Evolutionary conservation across 2,888 invertebrate genomes (phyloP).

Genomic region (Rhingia rostrata): DNA sequence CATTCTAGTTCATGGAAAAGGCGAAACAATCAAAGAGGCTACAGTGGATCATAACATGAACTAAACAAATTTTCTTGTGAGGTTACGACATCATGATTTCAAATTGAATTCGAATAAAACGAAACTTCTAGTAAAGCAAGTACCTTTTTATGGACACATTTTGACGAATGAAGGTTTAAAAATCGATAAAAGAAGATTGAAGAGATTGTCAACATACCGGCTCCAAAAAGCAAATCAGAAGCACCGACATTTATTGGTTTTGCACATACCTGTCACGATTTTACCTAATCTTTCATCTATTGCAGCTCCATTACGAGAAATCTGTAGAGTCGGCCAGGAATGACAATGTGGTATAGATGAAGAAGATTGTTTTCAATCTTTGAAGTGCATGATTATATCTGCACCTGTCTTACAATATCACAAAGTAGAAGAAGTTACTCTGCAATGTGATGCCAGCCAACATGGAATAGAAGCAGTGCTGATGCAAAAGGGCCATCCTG

Average conservation of each 20-base stretch:
- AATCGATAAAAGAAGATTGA: constrained; percentile 72
- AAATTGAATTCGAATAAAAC: constrained; percentile 73
- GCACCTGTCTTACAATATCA: too few relatives aligned
- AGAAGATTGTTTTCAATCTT: not conserved
- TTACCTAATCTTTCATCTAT: constrained; percentile 75
- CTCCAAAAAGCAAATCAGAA: constrained; percentile 68
- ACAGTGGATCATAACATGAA: constrained; percentile 72
- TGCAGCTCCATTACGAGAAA: constrained; percentile 66
- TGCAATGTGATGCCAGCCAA: constrained; percentile 7
- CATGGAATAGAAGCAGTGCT: constrained; percentile 25
- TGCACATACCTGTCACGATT: constrained; percentile 75
- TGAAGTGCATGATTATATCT: constrained; percentile 9
- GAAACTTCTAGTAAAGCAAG: constrained; percentile 29
- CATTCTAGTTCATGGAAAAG: constrained; percentile 63
- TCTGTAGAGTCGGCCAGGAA: constrained; percentile 46
- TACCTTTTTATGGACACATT: constrained; percentile 63
- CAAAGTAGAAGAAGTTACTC: too few relatives aligned
- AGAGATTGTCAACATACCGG: constrained; percentile 74
- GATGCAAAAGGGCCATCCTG: constrained; percentile 26
- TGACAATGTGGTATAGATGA: constrained; percentile 3
- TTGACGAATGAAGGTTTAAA: constrained; percentile 54
- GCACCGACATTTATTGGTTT: constrained; percentile 75
- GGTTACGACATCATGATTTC: constrained; percentile 59
- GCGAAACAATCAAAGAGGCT: constrained; percentile 63
- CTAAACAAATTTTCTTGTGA: constrained; percentile 54